Base-by-base conservation (phyloP, 2,888 invertebrate species). In the Tenthredo mesomela region DNA sequence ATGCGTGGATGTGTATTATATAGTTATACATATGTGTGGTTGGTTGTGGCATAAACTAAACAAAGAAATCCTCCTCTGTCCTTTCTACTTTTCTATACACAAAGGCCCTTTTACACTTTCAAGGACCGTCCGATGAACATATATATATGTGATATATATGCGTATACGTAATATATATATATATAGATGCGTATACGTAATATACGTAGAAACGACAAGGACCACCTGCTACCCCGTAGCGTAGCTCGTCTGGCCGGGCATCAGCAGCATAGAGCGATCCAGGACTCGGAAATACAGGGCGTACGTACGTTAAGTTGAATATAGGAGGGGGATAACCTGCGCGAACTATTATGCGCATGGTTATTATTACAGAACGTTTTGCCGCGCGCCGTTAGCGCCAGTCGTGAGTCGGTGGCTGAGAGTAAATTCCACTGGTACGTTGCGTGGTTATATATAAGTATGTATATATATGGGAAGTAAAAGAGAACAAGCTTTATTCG, bases 371-470 rank as follows among this genome's bases (percentile, higher is more conserved):
- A n/a, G 29, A 80, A 0, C 61, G 10, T 80, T 80, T 80, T 58
- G 25, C 80, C 80, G 80, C 80, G 80, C 80, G 80, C 61, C 40
- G 58, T 80, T 80, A 80, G 80, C 80, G 80, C 80, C 80, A 80
- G 80, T 80, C 80, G 80, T 61, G 61, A 80, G 80, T 80, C 80
- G 80, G 80, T 80, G 80, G 61, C 58, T 37, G 80, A 80, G 80
- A 61, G 37, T 80, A 80, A 80, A 80, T 80, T 80, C 80, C 80
- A 80, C 80, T 58, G 80, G 80, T 58, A 61, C 80, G 33, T 80
- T 61, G 61, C 58, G 80, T 61, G 80, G 15, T 47, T 77, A 25
- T n/a, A n/a, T n/a, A n/a, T n/a, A n/a, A n/a, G n/a, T n/a, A n/a
- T n/a, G n/a, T n/a, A n/a, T n/a, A n/a, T n/a, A n/a, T n/a, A n/a